Percentiles rank a stretch among this genome's conserved stretches.
phyloP scores from a whole-genome alignment of 2,888 invertebrate genomes.

The Aleiodes alternator region DNA sequence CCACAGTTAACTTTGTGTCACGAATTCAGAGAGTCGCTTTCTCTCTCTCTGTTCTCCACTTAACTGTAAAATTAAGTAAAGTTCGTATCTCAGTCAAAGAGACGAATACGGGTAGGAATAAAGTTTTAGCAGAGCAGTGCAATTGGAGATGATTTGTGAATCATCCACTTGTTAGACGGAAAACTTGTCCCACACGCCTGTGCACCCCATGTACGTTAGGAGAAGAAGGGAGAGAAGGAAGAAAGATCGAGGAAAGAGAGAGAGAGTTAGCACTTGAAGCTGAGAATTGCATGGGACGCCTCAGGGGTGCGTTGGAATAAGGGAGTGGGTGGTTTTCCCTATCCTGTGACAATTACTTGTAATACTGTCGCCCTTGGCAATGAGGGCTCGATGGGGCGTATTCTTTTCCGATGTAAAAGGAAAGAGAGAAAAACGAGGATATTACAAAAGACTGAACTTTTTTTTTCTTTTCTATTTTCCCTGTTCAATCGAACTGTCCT shows the following conservation, averaged over 20 bases:
- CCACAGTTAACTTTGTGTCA: constrained; percentile 43
- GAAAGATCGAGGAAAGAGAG: constrained; percentile 41
- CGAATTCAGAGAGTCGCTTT: constrained; percentile 35
- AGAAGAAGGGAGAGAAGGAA: background rate
- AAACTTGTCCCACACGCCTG: constrained; percentile 61
- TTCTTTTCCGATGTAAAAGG: constrained; percentile 50
- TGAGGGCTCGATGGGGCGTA: constrained; percentile 70
- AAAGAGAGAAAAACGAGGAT: constrained; percentile 62
- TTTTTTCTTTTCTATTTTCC: background rate
- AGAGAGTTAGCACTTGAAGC: constrained; percentile 36
- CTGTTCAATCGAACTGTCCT: constrained; percentile 31
- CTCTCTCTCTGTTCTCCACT: constrained; percentile 3
- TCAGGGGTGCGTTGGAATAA: constrained; percentile 35
- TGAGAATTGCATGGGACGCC: constrained; percentile 43
- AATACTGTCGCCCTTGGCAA: constrained; percentile 70
- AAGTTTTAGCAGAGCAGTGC: constrained; percentile 51
- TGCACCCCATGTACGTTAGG: background rate
- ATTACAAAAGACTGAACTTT: constrained; percentile 55
- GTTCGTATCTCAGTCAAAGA: constrained; percentile 35
- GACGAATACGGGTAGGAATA: constrained; percentile 48
- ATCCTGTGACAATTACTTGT: constrained; percentile 74
- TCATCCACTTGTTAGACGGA: constrained; percentile 73
- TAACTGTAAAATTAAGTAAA: constrained; percentile 29
- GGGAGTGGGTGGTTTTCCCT: constrained; percentile 53
- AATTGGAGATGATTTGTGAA: constrained; percentile 72